Conservation (phyloP, 2,888 invertebrate species). For the Drosophila conformis region DNA sequence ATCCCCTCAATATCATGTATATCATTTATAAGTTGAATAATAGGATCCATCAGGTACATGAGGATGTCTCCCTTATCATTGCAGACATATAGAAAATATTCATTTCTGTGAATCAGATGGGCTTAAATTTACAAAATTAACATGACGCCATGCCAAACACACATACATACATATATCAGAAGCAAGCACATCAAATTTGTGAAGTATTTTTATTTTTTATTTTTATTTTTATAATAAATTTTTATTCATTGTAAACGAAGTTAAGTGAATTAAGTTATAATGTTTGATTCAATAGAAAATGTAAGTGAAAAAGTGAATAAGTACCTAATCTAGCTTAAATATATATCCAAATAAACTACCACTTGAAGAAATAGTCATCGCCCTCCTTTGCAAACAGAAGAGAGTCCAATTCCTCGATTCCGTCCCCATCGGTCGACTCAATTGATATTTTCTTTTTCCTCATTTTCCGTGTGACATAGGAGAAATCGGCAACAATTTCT, state of each 20-base stretch:
- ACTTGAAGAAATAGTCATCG: conserved; percentile 1
- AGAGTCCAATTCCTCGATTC: background rate
- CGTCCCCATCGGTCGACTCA: background rate
- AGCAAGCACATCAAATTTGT: background rate
- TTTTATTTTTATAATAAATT: background rate
- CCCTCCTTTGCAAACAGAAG: background rate
- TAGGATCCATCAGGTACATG: background rate
- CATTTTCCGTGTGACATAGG: conserved; percentile 10
- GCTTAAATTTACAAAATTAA: background rate
- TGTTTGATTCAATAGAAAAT: background rate
- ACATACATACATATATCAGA: background rate
- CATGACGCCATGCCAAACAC: background rate
- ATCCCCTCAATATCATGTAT: conserved; percentile 16
- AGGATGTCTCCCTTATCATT: background rate
- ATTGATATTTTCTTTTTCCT: conserved; percentile 3
- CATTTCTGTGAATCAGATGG: background rate
- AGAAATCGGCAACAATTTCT: conserved; percentile 4
- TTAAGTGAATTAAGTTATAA: background rate
- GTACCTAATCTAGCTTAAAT: background rate
- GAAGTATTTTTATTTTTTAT: background rate
- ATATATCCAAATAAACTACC: background rate
- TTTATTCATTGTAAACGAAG: background rate
- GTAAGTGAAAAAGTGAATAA: background rate
- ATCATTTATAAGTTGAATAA: conserved; percentile 18
- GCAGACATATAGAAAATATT: background rate